Evolutionary conservation across 2,888 invertebrate species (phyloP).

Genomic region (Parnassius glacialis): DNA sequence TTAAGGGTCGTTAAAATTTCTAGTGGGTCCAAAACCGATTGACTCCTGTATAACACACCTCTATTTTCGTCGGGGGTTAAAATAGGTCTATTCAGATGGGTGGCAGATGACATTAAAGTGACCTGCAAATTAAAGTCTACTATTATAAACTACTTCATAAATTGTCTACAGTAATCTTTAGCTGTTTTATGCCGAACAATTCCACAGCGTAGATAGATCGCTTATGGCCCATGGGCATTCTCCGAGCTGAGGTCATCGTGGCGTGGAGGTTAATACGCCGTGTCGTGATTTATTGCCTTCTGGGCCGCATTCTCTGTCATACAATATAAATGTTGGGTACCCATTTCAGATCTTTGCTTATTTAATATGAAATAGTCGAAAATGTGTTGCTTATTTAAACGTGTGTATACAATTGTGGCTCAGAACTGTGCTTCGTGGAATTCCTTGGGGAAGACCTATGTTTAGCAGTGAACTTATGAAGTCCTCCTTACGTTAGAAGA

Average conservation of each 20-base stretch:
- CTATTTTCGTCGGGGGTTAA: too few species aligned
- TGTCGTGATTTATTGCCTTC: conserved; percentile 39
- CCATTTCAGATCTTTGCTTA: background rate
- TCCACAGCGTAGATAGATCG: conserved; percentile 10
- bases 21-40: too few species aligned
- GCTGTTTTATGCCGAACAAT: background rate
- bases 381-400: background rate
- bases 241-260: conserved; percentile 37
- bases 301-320: conserved; percentile 32
- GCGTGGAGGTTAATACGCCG: conserved; percentile 37
- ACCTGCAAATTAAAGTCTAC: background rate
- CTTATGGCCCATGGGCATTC: conserved; percentile 28
- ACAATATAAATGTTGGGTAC: conserved; percentile 1
- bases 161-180: background rate
- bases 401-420: too few species aligned
- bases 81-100: too few species aligned
- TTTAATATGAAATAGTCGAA: background rate
- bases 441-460: too few species aligned
- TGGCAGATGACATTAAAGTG: background rate
- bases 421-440: too few species aligned
- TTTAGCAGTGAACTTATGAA: too few species aligned
- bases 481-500: too few species aligned
- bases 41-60: too few species aligned
- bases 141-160: background rate
- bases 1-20: too few species aligned